These are phyloP conservation scores for Helogale parvula DNA, from an alignment of 2,113 vertebrate genomes.

Conservation along the genomic window DNA sequence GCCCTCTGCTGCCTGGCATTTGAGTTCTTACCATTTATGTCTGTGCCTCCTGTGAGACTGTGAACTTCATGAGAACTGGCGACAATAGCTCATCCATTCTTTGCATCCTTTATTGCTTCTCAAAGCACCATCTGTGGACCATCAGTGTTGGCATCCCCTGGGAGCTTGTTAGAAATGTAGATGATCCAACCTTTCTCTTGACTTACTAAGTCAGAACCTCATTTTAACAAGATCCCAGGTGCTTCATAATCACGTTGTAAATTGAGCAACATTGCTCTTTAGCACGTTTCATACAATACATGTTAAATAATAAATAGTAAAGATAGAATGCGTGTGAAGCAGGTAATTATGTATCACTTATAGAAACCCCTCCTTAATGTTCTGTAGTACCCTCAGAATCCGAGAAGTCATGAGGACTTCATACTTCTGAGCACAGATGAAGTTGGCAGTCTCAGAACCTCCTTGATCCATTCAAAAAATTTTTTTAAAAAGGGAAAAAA, in stretches of 20 bases:
- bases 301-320: not conserved
- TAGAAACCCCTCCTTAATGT: not conserved
- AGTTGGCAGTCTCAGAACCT: not conserved
- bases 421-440: not conserved
- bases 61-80: not conserved
- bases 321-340: not conserved
- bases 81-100: not conserved
- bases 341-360: not conserved
- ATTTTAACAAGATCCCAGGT: not conserved
- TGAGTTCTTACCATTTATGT: not conserved
- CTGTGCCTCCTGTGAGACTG: not conserved
- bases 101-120: not conserved
- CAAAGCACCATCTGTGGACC: not conserved
- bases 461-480: not conserved
- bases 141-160: not conserved
- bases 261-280: not conserved
- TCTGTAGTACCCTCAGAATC: not conserved
- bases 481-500: too few relatives aligned
- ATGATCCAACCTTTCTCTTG: not conserved
- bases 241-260: not conserved
- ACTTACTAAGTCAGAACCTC: not conserved
- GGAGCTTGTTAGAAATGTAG: not conserved
- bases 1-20: not conserved
- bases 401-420: not conserved
- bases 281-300: not conserved